Evolutionary conservation across 1,140 invertebrate genomes (phyloP).

Genomic region (Pogonomyrmex californicus): DNA sequence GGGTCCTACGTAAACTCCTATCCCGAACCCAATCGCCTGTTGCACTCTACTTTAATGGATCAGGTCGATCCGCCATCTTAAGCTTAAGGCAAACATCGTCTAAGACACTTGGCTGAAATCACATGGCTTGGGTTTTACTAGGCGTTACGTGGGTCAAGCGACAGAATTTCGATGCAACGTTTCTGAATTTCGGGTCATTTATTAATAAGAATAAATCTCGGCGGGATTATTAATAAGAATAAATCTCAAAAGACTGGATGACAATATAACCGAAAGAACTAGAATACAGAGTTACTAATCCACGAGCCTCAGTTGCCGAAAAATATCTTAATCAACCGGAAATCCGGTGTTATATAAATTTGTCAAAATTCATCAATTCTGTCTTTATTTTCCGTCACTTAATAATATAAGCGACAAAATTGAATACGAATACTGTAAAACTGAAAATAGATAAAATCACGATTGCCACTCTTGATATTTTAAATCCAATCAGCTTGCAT

Average conservation of each 20-base stretch:
- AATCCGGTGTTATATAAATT: neutral
- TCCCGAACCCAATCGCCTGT: neutral
- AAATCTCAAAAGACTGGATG: neutral
- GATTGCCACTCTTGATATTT: neutral
- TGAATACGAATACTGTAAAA: neutral
- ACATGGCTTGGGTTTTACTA: neutral
- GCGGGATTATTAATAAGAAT: neutral
- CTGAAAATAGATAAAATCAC: neutral
- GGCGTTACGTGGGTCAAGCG: neutral
- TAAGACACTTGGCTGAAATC: neutral
- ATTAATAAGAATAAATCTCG: neutral
- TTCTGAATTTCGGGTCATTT: neutral
- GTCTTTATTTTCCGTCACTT: neutral
- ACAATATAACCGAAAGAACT: neutral
- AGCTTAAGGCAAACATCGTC: neutral
- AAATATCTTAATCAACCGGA: too few species aligned
- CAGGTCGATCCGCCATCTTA: neutral
- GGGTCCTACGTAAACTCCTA: neutral
- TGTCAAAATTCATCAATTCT: neutral
- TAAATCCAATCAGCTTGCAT: neutral
- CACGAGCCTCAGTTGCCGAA: too few species aligned
- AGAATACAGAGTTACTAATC: too few species aligned
- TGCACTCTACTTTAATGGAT: neutral
- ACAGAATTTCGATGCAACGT: neutral
- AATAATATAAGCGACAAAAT: too few species aligned